These are phyloP conservation scores for Nannoperca australis DNA, from an alignment of 2,797 vertebrate genomes.

Conservation along the genomic window DNA sequence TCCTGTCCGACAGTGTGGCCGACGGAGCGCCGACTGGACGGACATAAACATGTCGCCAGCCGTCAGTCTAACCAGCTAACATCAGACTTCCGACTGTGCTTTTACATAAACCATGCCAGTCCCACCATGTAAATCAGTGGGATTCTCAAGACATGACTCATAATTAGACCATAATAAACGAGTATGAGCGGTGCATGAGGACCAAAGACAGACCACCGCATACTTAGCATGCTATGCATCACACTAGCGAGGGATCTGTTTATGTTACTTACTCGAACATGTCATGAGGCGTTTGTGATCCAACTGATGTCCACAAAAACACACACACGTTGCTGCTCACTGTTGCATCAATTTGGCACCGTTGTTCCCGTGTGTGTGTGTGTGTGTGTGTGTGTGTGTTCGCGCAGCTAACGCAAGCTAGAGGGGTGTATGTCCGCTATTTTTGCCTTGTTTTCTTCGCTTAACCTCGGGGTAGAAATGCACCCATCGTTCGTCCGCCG, in stretches of 20 bases:
- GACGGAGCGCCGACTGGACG: constrained; percentile 1
- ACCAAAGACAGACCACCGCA: background rate
- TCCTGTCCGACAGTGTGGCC: background rate
- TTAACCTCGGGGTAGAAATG: constrained; percentile 33
- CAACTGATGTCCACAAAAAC: constrained; percentile 46
- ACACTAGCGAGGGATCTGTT: background rate
- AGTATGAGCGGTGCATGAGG: background rate
- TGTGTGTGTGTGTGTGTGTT: constrained; percentile 7
- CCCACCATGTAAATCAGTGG: background rate
- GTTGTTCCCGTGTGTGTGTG: constrained; percentile 25
- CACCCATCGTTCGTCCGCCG: constrained; percentile 38
- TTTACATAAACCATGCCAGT: background rate
- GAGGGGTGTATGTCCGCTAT: constrained; percentile 38
- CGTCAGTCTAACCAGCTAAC: background rate
- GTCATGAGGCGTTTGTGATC: constrained; percentile 75
- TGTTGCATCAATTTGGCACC: constrained; percentile 50
- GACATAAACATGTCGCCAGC: constrained; percentile 19
- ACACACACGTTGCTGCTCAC: constrained; percentile 8
- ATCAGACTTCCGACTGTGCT: background rate
- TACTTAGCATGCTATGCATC: constrained; percentile 13
- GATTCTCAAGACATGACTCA: constrained; percentile 22
- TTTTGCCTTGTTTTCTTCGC: constrained; percentile 46
- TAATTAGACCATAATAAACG: constrained; percentile 8
- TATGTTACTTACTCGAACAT: constrained; percentile 87
- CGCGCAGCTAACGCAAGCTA: constrained; percentile 45